Percentiles rank a stretch among this genome's conserved stretches.
These are phyloP conservation scores for Ictalurus punctatus DNA, from an alignment of 2,113 vertebrate genomes.

Conservation along the genomic window DNA sequence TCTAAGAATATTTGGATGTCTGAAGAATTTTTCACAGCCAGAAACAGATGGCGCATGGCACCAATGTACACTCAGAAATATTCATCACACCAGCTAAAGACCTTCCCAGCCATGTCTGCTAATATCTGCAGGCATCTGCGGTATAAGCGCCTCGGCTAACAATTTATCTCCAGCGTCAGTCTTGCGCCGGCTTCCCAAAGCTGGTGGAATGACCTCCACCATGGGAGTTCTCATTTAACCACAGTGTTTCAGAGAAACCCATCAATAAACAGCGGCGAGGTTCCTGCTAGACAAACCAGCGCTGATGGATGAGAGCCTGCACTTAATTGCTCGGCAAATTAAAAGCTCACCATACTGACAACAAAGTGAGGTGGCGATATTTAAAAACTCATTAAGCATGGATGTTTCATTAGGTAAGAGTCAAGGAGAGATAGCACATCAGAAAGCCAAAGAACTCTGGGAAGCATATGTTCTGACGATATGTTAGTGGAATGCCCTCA, in stretches of 20 bases:
- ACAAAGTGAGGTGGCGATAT: constrained; percentile 85
- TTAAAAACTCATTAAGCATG: constrained; percentile 92
- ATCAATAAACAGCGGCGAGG: constrained; percentile 87
- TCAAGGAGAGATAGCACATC: constrained; percentile 50
- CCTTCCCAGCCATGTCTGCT: constrained; percentile 71
- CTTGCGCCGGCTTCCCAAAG: constrained; percentile 74
- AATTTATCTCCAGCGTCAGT: constrained; percentile 79
- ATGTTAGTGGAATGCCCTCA: constrained; percentile 26
- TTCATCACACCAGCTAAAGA: constrained; percentile 76
- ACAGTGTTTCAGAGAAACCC: constrained; percentile 81
- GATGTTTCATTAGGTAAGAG: constrained; percentile 82
- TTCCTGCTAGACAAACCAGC: constrained; percentile 82
- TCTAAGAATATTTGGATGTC: constrained; percentile 27
- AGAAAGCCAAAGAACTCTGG: constrained; percentile 41
- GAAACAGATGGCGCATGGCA: constrained; percentile 81
- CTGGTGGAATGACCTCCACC: constrained; percentile 78
- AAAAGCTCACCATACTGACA: constrained; percentile 87
- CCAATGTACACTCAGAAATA: constrained; percentile 72
- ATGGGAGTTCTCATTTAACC: constrained; percentile 84
- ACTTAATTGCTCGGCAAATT: constrained; percentile 93
- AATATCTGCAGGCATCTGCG: constrained; percentile 76
- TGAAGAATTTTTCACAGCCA: constrained; percentile 59
- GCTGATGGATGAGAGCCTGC: constrained; percentile 88
- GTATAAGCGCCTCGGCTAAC: constrained; percentile 69
- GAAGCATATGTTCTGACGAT: constrained; percentile 19